phyloP scores from a whole-genome alignment of 2,113 vertebrate genomes.

The Platanista minor region DNA sequence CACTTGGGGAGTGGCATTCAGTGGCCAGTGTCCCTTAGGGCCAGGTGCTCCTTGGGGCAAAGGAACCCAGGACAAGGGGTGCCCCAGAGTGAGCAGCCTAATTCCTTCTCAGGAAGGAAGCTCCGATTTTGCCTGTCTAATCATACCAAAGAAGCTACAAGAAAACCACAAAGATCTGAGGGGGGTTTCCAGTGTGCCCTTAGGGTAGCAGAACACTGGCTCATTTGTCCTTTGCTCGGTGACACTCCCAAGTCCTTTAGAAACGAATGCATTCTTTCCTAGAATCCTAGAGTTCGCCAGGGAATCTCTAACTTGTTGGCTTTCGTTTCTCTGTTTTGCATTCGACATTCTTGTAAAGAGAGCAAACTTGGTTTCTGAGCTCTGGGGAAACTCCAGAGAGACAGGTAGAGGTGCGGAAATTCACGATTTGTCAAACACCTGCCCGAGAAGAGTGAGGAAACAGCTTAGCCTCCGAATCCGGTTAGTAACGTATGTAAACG shows the following conservation, averaged over 20 bases:
- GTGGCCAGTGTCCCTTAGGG: neutral
- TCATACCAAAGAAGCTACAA: neutral
- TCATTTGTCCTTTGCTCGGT: neutral
- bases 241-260: neutral
- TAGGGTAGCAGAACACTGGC: neutral
- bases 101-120: neutral
- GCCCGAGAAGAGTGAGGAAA: neutral
- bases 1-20: accelerated
- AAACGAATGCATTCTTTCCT: neutral
- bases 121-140: neutral
- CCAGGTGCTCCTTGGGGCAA: accelerated
- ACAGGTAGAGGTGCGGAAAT: neutral
- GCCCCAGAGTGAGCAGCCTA: neutral
- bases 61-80: neutral
- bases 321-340: neutral
- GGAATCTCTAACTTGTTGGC: neutral
- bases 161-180: neutral
- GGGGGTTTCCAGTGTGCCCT: neutral
- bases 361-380: neutral
- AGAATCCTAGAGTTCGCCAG: neutral
- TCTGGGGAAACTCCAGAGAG: neutral
- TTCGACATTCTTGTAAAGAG: neutral
- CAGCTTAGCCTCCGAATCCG: neutral
- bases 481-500: accelerated
- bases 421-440: neutral